A percentile compares a stretch with the other conserved stretches of the same genome.
Conservation (phyloP, 2,113 vertebrate species). For the Tachysurus vachellii region DNA sequence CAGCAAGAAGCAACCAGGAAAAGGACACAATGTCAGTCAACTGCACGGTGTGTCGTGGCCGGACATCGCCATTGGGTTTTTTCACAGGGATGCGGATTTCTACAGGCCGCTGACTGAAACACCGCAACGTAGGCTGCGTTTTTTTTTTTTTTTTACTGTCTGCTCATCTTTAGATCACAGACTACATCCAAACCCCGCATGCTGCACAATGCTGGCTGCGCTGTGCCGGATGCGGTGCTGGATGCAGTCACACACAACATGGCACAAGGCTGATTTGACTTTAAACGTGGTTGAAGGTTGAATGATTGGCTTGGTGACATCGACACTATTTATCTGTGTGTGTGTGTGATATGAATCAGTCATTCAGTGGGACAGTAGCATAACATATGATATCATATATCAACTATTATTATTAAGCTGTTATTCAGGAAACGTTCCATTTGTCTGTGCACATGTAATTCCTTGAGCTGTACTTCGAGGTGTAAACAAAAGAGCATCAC, state of each 20-base stretch:
- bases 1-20: neutral
- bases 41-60: constrained; percentile 65
- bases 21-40: constrained; percentile 66
- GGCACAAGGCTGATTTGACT: neutral
- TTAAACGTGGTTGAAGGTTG: neutral
- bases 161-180: neutral
- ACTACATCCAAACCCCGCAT: neutral
- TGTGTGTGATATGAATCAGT: neutral
- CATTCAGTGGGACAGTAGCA: neutral
- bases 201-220: neutral
- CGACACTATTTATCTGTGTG: neutral
- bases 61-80: constrained; percentile 58
- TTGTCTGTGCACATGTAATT: neutral
- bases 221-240: neutral
- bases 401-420: too few relatives aligned
- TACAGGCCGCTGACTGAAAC: constrained; percentile 68
- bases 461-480: neutral
- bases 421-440: neutral
- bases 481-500: constrained; percentile 34
- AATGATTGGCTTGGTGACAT: neutral
- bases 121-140: constrained; percentile 62
- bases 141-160: neutral
- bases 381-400: neutral
- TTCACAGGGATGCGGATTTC: constrained; percentile 65
- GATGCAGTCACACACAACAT: neutral